These are phyloP conservation scores for Charina bottae DNA, from an alignment of 2,113 vertebrate genomes.

Conservation along the genomic window DNA sequence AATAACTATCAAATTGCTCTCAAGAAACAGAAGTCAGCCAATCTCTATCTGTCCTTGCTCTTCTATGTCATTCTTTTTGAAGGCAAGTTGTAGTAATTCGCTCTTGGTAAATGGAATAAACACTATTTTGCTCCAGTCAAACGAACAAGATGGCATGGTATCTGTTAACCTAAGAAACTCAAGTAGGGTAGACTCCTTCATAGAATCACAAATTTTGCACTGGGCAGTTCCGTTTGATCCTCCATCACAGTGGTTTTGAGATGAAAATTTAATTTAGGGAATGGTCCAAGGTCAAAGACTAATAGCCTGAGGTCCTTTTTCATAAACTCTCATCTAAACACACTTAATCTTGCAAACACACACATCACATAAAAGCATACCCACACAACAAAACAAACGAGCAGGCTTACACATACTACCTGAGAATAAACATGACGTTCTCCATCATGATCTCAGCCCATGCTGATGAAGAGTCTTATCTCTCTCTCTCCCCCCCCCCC, in stretches of 20 bases:
- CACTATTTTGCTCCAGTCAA: not conserved
- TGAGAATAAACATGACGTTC: not conserved
- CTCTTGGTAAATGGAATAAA: not conserved
- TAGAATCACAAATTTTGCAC: not conserved
- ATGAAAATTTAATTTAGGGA: not conserved
- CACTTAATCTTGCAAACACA: not conserved
- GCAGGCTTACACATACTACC: not conserved
- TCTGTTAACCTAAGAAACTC: not conserved
- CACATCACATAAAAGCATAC: not conserved
- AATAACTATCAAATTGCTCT: not conserved
- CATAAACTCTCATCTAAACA: not conserved
- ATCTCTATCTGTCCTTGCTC: not conserved
- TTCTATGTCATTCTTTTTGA: not conserved
- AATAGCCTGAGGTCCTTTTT: not conserved
- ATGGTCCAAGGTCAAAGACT: not conserved
- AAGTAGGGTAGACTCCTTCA: not conserved
- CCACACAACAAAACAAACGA: not conserved
- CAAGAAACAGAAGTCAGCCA: not conserved
- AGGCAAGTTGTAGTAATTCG: not conserved
- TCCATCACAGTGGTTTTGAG: not conserved
- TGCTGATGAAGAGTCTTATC: not conserved
- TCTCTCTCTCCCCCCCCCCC: too few relatives aligned
- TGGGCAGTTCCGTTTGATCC: not conserved
- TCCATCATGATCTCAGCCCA: not conserved
- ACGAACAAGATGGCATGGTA: not conserved